Conservation (phyloP, 2,888 invertebrate genomes). For the Protonemura montana region DNA sequence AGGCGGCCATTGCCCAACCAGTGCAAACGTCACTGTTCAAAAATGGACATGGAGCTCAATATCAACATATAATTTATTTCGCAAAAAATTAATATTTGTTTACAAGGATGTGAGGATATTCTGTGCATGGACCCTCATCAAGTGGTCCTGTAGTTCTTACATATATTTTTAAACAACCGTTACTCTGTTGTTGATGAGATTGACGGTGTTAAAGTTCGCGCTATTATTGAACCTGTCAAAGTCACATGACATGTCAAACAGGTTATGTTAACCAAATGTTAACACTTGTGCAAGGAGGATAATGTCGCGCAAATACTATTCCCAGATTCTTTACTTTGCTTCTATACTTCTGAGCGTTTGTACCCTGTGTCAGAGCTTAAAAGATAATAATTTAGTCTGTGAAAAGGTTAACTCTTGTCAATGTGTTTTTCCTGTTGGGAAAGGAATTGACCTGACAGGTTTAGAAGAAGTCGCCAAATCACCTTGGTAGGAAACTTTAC, state of each 20-base stretch:
- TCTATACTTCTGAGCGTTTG: background rate
- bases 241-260: background rate
- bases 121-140: too few species aligned
- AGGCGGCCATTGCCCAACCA: too few species aligned
- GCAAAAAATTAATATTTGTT: too few species aligned
- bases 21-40: too few species aligned
- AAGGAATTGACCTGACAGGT: constrained; percentile 54
- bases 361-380: background rate
- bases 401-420: constrained; percentile 40
- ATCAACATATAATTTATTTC: too few species aligned
- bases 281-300: background rate
- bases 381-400: constrained; percentile 32
- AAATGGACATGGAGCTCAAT: too few species aligned
- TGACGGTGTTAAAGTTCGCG: background rate
- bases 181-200: too few species aligned
- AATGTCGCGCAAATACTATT: background rate
- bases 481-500: constrained; percentile 16
- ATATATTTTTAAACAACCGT: too few species aligned
- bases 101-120: too few species aligned
- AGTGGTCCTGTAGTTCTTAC: too few species aligned
- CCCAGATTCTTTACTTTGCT: background rate
- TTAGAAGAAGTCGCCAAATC: constrained; percentile 46
- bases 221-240: background rate
- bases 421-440: constrained; percentile 56
- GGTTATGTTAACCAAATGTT: background rate